Percentiles rank a stretch among this genome's conserved stretches.
phyloP scores from a whole-genome alignment of 2,113 vertebrate species.

The Nibea coibor region DNA sequence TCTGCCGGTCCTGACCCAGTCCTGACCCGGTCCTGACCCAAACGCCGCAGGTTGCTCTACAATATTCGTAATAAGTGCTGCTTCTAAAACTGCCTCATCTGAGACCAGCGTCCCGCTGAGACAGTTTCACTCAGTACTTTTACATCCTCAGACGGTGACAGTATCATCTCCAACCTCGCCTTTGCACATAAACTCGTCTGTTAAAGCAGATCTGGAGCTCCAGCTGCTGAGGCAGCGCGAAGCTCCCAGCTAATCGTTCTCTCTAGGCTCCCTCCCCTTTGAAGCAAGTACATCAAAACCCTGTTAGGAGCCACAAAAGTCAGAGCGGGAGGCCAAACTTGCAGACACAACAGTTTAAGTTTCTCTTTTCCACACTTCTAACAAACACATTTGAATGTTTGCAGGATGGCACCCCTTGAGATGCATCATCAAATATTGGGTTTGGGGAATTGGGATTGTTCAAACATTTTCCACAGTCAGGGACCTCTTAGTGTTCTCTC shows the following conservation, averaged over 20 bases:
- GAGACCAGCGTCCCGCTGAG: neutral
- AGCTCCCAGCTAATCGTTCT: constrained; percentile 6
- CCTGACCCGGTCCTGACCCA: neutral
- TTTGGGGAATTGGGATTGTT: too few relatives aligned
- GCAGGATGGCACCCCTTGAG: neutral
- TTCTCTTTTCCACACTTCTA: neutral
- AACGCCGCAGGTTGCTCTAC: neutral
- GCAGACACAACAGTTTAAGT: constrained; percentile 22
- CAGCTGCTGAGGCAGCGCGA: constrained; percentile 20
- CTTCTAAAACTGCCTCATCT: neutral
- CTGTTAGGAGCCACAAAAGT: constrained; percentile 9
- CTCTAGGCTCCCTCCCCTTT: neutral
- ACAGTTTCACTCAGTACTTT: neutral
- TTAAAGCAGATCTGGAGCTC: neutral
- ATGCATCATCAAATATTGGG: neutral
- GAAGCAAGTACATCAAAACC: constrained; percentile 33
- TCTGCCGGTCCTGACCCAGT: neutral
- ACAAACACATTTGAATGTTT: neutral
- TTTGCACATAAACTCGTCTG: constrained; percentile 2
- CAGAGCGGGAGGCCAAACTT: constrained; percentile 29
- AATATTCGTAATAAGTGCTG: neutral
- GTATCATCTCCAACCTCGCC: neutral
- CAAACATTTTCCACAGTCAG: too few relatives aligned
- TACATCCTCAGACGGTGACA: neutral
- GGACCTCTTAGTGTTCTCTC: too few relatives aligned